Percentiles rank a stretch among this genome's conserved stretches.
phyloP scores from a whole-genome alignment of 92 coral and sea anemone species.

The Epizoanthus ramosus region DNA sequence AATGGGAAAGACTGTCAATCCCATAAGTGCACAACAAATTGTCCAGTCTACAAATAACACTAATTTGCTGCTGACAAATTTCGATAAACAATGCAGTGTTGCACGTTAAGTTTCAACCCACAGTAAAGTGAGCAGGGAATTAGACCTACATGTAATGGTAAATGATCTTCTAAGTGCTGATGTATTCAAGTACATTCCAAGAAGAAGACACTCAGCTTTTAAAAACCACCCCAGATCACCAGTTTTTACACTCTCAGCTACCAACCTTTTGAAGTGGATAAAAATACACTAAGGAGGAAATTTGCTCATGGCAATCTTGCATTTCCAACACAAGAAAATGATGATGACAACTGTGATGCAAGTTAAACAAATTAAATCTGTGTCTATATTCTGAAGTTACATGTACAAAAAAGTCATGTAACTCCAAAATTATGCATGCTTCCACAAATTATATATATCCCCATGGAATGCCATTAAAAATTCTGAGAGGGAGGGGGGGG shows the following conservation, averaged over 20 bases:
- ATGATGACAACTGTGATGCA: conserved; percentile 2
- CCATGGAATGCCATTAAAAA: too few species aligned
- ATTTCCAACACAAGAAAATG: conserved; percentile 26
- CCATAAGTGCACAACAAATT: conserved; percentile 47
- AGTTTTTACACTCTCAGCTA: conserved; percentile 37
- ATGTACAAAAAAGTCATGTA: too few species aligned
- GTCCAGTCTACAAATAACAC: conserved; percentile 47
- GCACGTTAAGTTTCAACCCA: conserved; percentile 36
- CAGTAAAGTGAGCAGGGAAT: conserved; percentile 42
- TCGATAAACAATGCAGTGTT: conserved; percentile 41
- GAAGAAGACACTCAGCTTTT: conserved; percentile 59
- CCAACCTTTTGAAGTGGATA: conserved; percentile 54
- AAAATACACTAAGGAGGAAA: conserved; percentile 45
- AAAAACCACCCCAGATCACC: conserved; percentile 53
- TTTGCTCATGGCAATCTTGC: conserved; percentile 46
- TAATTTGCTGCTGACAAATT: conserved; percentile 23
- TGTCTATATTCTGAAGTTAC: too few species aligned
- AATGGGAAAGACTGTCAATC: conserved; percentile 44
- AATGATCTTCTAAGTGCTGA: conserved; percentile 45
- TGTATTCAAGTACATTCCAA: conserved; percentile 38
- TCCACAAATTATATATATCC: too few species aligned
- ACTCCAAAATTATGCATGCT: too few species aligned
- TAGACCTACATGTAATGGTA: conserved; percentile 44
- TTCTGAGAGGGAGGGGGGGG: too few species aligned
- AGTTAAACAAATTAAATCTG: neutral